Evolutionary conservation across 2,113 vertebrate genomes (phyloP).

Genomic region (human (Homo sapiens)): DNA sequence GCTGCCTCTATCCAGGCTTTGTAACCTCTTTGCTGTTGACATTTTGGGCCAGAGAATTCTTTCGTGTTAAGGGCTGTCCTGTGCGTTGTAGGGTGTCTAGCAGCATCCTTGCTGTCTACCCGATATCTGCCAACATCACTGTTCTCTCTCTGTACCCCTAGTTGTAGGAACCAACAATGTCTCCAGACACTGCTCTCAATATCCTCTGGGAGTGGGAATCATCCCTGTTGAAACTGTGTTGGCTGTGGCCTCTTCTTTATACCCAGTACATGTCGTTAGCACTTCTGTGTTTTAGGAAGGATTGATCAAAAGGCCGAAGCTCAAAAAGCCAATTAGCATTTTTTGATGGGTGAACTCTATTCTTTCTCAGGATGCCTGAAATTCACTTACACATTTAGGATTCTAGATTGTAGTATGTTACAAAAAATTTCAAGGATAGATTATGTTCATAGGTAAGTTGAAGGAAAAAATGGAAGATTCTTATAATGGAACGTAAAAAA

Average conservation of each 20-base stretch:
- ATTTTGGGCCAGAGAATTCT: neutral
- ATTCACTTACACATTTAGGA: constrained; percentile 41
- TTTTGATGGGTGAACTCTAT: neutral
- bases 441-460: neutral
- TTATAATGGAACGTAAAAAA: neutral
- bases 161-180: neutral
- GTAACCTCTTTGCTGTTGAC: neutral
- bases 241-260: neutral
- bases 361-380: constrained; percentile 33
- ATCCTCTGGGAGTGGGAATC: neutral
- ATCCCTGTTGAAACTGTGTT: neutral
- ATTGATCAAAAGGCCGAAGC: neutral
- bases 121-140: neutral
- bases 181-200: neutral
- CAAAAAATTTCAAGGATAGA: neutral
- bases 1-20: neutral
- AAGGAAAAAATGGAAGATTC: neutral
- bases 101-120: neutral
- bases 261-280: neutral
- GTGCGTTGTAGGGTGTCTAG: neutral
- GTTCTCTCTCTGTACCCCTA: neutral
- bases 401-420: neutral
- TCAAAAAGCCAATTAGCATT: neutral
- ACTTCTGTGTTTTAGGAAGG: constrained; percentile 50
- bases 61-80: neutral